Conservation (phyloP, 2,113 vertebrate genomes). For the Hypanus sabinus region DNA sequence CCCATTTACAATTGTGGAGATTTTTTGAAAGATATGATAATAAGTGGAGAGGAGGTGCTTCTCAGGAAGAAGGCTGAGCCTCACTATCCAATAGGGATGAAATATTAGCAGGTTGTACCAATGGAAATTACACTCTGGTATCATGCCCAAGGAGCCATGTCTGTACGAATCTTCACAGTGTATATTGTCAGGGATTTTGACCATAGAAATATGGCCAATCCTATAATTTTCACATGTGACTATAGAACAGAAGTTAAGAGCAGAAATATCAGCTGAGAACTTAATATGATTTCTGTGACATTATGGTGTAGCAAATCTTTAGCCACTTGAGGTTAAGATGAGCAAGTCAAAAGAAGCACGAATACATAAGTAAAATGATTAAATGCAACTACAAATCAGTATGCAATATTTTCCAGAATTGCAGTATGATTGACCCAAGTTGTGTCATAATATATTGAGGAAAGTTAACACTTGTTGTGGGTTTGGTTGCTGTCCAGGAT, state of each 20-base stretch:
- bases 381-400: neutral
- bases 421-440: neutral
- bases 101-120: neutral
- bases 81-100: neutral
- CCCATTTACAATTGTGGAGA: neutral
- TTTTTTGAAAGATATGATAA: neutral
- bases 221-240: neutral
- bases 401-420: neutral
- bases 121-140: neutral
- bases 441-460: neutral
- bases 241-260: neutral
- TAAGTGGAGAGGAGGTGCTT: neutral
- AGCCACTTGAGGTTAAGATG: neutral
- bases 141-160: neutral
- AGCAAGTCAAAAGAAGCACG: neutral
- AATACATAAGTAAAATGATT: neutral
- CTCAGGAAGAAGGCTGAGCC: neutral
- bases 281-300: neutral
- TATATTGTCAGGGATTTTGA: neutral
- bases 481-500: constrained; percentile 54
- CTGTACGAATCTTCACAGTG: neutral
- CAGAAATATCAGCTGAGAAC: neutral
- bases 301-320: neutral
- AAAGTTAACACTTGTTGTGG: neutral
- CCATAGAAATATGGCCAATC: neutral